Base-by-base conservation (phyloP, 2,113 vertebrate species). In the Drymodes brunneopygia region DNA sequence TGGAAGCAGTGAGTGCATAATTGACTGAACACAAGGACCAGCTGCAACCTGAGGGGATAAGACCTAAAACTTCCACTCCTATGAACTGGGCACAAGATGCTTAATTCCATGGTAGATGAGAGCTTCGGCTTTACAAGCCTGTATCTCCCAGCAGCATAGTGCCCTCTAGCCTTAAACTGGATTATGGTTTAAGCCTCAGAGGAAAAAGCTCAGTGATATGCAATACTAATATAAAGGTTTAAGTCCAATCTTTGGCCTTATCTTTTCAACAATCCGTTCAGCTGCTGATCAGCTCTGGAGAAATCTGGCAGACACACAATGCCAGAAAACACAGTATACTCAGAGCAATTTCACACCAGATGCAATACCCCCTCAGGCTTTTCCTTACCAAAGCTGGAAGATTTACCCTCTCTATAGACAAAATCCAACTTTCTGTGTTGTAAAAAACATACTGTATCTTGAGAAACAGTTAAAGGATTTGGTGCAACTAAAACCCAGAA, bases 111-210 rank as follows among this genome's bases (percentile, higher is more conserved):
- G 4, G 51, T 42, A 72, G 44, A 47, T 3, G 22, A 74, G 48
- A 65, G 17, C 19, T 84, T 60, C 87, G 64, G 81, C 78, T 91
- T 85, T 19, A 15, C 45, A 78, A 42, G 50, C 19, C 35, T 36
- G 44, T 69, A 62, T 87, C 83, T 87, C 73, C 53, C 88, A 95
- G 93, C 89, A 72, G 57, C 57, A 89, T 15, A 95, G 95, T 97
- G 96, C 95, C 95, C 96, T 95, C 96, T 97, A 97, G 96, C 95
- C 89, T 91, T 75, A 51, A 62, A 7, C 2, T 4, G 36, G 14
- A 57, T 78, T 81, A 81, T 8, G 12, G 19, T 58, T 86, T 86
- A 70, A 90, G 11, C 35, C 44, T 54, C 10, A n/a, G 67, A 81
- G 51, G 56, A n/a, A 90, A 90, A 83, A 56, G 33, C 80, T 50